phyloP scores from a whole-genome alignment of 2,888 invertebrate species.

The Heliconius cydno region DNA sequence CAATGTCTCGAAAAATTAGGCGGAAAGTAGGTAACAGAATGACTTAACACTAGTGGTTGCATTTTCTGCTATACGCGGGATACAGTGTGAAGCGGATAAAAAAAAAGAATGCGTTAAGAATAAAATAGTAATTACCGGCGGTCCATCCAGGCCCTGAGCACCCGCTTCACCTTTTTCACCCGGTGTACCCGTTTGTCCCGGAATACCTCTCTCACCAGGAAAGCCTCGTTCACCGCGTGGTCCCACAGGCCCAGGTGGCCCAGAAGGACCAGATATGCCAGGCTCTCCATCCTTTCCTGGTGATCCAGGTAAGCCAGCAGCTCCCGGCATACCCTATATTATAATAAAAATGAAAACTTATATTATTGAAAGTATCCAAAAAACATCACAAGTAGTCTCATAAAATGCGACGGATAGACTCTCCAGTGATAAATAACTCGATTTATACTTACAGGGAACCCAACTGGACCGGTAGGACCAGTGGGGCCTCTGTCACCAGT shows the following conservation, averaged over 20 bases:
- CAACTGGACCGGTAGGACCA: constrained; percentile 90
- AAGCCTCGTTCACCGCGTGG: constrained; percentile 87
- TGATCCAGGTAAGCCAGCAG: constrained; percentile 87
- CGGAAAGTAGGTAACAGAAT: no score
- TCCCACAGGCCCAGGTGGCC: constrained; percentile 84
- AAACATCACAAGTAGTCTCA: neutral
- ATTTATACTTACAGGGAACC: constrained; percentile 86
- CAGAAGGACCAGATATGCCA: constrained; percentile 87
- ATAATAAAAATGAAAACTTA: neutral
- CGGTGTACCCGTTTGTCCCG: constrained; percentile 86
- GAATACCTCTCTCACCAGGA: constrained; percentile 89
- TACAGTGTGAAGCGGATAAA: no score
- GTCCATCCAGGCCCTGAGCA: constrained; percentile 87
- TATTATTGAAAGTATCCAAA: neutral
- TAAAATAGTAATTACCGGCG: constrained; percentile 75
- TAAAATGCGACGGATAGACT: no score
- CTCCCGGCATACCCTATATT: constrained; percentile 87
- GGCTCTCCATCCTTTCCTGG: constrained; percentile 92
- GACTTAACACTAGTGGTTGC: no score
- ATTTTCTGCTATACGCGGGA: no score
- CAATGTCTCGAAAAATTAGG: no score
- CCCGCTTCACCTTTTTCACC: constrained; percentile 87
- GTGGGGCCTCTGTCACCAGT: constrained; percentile 90
- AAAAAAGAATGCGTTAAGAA: neutral
- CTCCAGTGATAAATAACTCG: no score